Evolutionary conservation across 2,113 vertebrate species (phyloP).

Genomic region (Lates calcarifer): DNA sequence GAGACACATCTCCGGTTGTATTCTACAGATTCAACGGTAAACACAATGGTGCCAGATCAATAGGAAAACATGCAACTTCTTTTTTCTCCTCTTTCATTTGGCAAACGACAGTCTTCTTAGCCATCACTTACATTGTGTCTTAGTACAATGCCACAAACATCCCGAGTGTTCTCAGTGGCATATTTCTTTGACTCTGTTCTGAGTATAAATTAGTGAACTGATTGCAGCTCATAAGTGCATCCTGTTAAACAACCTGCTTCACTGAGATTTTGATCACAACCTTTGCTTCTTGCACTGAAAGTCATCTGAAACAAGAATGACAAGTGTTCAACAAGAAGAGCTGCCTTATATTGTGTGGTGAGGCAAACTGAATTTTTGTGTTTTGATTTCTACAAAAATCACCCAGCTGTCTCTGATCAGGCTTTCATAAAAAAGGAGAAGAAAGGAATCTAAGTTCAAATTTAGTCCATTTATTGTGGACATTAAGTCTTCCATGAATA

Average conservation of each 20-base stretch:
- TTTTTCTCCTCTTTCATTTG: neutral
- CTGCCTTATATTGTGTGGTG: neutral
- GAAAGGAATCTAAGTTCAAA: constrained; percentile 21
- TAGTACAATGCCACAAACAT: neutral
- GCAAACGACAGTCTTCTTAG: neutral
- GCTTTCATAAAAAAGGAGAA: constrained; percentile 12
- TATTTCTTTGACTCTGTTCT: neutral
- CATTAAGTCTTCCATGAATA: constrained; percentile 64
- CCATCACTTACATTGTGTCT: neutral
- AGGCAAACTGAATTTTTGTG: neutral
- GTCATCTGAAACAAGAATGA: neutral
- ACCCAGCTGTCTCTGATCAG: neutral
- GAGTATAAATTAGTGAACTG: neutral
- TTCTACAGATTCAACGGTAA: neutral
- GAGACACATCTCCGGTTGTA: neutral
- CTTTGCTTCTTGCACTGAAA: neutral
- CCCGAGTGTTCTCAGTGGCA: neutral
- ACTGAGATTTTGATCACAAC: neutral
- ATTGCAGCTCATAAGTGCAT: neutral
- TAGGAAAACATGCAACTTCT: neutral
- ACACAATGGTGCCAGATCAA: neutral
- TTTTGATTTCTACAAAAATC: neutral
- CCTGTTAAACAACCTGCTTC: neutral
- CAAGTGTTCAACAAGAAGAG: neutral
- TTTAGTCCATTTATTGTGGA: constrained; percentile 42